A percentile compares a stretch with the other conserved stretches of the same genome.
phyloP scores from a whole-genome alignment of 2,888 invertebrate species.

The Patella caerulea region DNA sequence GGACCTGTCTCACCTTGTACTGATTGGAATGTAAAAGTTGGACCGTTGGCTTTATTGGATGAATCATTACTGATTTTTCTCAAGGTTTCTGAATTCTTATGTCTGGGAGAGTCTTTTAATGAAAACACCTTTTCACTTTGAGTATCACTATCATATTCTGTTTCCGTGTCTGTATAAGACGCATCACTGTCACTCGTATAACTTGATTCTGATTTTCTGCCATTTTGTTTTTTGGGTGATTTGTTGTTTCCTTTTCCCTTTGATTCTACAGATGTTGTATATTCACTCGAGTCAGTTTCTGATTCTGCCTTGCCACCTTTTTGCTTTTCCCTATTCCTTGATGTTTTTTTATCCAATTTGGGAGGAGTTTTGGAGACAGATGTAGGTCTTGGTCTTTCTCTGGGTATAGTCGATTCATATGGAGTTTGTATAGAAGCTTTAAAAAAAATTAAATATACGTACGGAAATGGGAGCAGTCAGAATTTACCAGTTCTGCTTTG shows the following conservation, averaged over 20 bases:
- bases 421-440: background rate
- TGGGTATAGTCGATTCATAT: background rate
- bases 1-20: constrained; percentile 29
- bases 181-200: constrained; percentile 12
- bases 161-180: constrained; percentile 23
- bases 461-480: no score
- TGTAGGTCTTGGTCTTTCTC: background rate
- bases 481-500: no score
- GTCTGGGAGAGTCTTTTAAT: constrained; percentile 19
- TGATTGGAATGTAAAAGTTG: constrained; percentile 53
- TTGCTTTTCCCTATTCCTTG: background rate
- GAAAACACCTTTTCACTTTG: constrained; percentile 17
- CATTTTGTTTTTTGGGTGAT: background rate
- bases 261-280: background rate
- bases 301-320: background rate
- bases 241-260: constrained; percentile 4
- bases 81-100: background rate
- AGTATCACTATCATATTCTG: constrained; percentile 24
- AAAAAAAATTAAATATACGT: no score
- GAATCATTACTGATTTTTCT: background rate
- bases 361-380: background rate
- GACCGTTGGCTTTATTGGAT: constrained; percentile 39
- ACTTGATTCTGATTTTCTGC: background rate
- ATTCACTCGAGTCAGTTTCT: constrained; percentile 1
- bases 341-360: background rate